phyloP scores from a whole-genome alignment of 2,888 invertebrate species.

The Venusia cambrica region DNA sequence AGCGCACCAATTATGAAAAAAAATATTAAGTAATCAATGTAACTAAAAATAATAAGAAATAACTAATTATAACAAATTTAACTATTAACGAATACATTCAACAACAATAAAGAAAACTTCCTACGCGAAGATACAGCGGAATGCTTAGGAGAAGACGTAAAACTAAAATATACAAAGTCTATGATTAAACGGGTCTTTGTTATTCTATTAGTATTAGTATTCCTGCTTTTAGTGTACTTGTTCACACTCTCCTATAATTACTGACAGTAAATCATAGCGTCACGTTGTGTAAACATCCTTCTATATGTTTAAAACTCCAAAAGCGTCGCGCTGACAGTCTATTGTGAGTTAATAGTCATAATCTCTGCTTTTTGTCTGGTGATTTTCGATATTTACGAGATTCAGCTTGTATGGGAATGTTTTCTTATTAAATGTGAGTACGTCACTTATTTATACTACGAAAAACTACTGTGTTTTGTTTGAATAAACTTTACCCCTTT shows the following conservation, averaged over 20 bases:
- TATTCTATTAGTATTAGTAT: constrained; percentile 73
- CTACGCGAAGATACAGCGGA: too few relatives aligned
- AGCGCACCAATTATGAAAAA: too few relatives aligned
- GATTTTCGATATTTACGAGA: constrained; percentile 57
- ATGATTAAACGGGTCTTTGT: constrained; percentile 69
- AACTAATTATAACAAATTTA: too few relatives aligned
- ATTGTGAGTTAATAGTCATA: constrained; percentile 73
- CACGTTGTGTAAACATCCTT: constrained; percentile 76
- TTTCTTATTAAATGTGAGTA: constrained; percentile 42
- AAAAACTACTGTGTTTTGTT: too few relatives aligned
- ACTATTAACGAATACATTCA: too few relatives aligned
- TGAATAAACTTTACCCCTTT: too few relatives aligned
- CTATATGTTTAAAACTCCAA: constrained; percentile 58
- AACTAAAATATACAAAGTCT: constrained; percentile 55
- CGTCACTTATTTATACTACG: too few relatives aligned
- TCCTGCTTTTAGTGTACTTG: constrained; percentile 69
- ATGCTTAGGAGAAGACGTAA: too few relatives aligned
- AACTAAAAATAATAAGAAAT: too few relatives aligned
- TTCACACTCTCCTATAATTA: constrained; percentile 77
- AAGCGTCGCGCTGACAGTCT: constrained; percentile 69
- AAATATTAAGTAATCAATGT: too few relatives aligned
- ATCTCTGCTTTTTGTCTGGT: constrained; percentile 57
- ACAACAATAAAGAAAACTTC: too few relatives aligned
- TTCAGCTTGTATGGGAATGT: constrained; percentile 69
- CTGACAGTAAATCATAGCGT: constrained; percentile 76